Percentiles rank a stretch among this genome's conserved stretches.
phyloP scores from a whole-genome alignment of 2,888 invertebrate genomes.

The Halocaridina rubra region DNA sequence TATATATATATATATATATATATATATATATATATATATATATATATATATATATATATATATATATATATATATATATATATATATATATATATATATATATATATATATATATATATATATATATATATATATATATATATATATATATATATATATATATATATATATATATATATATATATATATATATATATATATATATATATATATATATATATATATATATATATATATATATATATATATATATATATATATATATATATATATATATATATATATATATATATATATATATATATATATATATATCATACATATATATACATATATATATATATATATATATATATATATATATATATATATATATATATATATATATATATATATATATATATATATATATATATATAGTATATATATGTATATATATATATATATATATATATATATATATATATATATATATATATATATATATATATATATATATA shows the following conservation, averaged over 20 bases:
- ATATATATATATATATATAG: neutral
- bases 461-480: constrained; percentile 6
- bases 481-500: constrained; percentile 14
- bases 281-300: neutral
- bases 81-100: too few relatives aligned
- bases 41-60: too few relatives aligned
- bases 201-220: neutral
- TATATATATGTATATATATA: neutral
- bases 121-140: too few relatives aligned
- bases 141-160: too few relatives aligned
- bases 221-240: neutral
- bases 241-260: neutral
- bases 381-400: neutral
- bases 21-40: too few relatives aligned
- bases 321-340: constrained; percentile 1
- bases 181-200: too few relatives aligned
- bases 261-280: neutral
- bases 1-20: too few relatives aligned
- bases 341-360: neutral
- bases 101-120: too few relatives aligned
- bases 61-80: too few relatives aligned
- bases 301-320: neutral
- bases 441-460: neutral
- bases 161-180: too few relatives aligned
- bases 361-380: constrained; percentile 5